Percentiles rank a stretch among this genome's conserved stretches.
phyloP scores from a whole-genome alignment of 2,113 vertebrate species.

The Platichthys flesus region DNA sequence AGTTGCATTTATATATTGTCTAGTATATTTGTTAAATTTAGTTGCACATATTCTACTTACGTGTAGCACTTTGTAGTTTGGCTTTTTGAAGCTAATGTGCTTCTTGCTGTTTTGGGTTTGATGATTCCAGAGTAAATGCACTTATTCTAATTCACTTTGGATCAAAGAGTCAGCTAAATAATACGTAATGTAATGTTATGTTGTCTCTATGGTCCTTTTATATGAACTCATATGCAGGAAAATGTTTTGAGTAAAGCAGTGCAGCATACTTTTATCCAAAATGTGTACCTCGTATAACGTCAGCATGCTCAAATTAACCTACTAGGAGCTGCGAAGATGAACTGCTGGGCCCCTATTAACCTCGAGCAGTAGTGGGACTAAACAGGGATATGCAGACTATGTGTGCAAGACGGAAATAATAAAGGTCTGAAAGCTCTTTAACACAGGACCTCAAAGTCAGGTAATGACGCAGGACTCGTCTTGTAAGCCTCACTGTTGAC shows the following conservation, averaged over 20 bases:
- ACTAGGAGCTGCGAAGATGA: not conserved
- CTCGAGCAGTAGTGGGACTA: not conserved
- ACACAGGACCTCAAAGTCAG: not conserved
- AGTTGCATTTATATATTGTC: too few species aligned
- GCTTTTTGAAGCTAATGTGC: too few species aligned
- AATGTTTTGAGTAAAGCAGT: not conserved
- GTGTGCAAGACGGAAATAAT: not conserved
- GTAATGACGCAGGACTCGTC: not conserved
- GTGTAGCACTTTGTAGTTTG: too few species aligned
- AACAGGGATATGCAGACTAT: not conserved
- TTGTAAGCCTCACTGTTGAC: too few species aligned
- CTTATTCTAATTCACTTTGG: too few species aligned
- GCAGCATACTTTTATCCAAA: not conserved
- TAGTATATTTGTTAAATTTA: too few species aligned
- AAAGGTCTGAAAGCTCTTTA: not conserved
- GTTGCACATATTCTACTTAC: too few species aligned
- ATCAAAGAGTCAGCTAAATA: too few species aligned
- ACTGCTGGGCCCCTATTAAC: not conserved
- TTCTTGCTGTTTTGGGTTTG: too few species aligned
- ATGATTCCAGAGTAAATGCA: too few species aligned
- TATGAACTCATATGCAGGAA: too few species aligned
- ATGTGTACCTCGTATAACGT: not conserved
- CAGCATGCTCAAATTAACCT: not conserved
- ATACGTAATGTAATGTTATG: too few species aligned
- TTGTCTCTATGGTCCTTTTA: not conserved